These are phyloP conservation scores for Petromus typicus DNA, from an alignment of 2,113 vertebrate species.

Conservation along the genomic window DNA sequence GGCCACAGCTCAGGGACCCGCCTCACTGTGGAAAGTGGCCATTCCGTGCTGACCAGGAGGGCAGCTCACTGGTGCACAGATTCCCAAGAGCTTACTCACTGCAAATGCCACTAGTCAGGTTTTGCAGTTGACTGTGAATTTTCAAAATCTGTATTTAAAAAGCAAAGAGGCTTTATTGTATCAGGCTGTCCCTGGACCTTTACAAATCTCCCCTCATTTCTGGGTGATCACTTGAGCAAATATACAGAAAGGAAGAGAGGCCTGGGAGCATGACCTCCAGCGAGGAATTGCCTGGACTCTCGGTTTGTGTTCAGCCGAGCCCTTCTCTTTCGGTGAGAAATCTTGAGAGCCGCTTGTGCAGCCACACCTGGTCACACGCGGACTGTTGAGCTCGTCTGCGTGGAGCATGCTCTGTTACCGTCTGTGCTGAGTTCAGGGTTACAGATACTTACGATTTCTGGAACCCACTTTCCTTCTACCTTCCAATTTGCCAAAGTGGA, in stretches of 20 bases:
- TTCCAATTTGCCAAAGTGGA: constrained; percentile 51
- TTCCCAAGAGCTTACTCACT: neutral
- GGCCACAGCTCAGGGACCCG: neutral
- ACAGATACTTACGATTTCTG: neutral
- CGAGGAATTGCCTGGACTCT: neutral
- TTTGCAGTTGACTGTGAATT: neutral
- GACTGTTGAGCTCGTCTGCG: neutral
- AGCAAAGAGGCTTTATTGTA: neutral
- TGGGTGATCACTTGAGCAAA: neutral
- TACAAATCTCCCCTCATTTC: neutral
- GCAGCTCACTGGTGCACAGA: neutral
- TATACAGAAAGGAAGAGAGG: neutral
- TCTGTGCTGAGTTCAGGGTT: neutral
- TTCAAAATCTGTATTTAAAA: neutral
- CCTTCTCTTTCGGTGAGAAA: neutral
- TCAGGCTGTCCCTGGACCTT: neutral
- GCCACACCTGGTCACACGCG: neutral
- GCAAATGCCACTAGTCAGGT: neutral
- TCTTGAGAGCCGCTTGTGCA: neutral
- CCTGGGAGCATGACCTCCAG: neutral
- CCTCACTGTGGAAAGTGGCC: neutral
- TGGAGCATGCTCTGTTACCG: neutral
- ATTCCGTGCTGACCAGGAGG: neutral
- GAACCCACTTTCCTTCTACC: constrained; percentile 41
- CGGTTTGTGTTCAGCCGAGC: too few relatives aligned